Conservation (phyloP, 2,888 invertebrate genomes). For the Clostera curtula region DNA sequence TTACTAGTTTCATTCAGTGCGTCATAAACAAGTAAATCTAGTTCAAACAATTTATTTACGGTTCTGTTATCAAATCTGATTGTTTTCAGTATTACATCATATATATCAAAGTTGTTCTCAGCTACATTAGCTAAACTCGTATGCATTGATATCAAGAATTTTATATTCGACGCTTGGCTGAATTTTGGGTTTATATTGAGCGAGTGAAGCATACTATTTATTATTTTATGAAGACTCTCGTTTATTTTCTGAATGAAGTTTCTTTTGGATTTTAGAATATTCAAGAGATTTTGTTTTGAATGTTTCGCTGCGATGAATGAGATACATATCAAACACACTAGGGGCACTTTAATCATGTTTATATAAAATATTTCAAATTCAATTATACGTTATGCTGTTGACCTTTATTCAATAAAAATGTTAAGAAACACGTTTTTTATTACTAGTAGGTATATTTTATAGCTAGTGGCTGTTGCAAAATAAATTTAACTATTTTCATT, state of each 20-base stretch:
- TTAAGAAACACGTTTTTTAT: no score
- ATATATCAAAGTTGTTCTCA: conserved; percentile 21
- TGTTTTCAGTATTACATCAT: conserved; percentile 16
- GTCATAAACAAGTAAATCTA: conserved; percentile 17
- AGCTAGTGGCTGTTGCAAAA: no score
- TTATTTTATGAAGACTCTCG: conserved; percentile 18
- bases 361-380: neutral
- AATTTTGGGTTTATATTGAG: conserved; percentile 23
- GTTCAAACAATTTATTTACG: conserved; percentile 5
- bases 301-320: conserved; percentile 9
- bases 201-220: conserved; percentile 28
- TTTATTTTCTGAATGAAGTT: conserved; percentile 22
- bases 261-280: conserved; percentile 11
- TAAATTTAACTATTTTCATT: no score
- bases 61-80: conserved; percentile 8
- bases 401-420: no score
- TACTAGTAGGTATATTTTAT: no score
- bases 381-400: no score
- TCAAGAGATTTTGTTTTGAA: conserved; percentile 7
- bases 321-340: conserved; percentile 4
- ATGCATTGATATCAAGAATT: conserved; percentile 26
- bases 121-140: conserved; percentile 24
- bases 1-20: conserved; percentile 12
- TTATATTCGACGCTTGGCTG: conserved; percentile 13
- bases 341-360: conserved; percentile 1